Percentiles rank a stretch among this genome's conserved stretches.
Evolutionary conservation across 2,797 vertebrate genomes (phyloP).

Genomic region (Pseudotriccus pelzelni): DNA sequence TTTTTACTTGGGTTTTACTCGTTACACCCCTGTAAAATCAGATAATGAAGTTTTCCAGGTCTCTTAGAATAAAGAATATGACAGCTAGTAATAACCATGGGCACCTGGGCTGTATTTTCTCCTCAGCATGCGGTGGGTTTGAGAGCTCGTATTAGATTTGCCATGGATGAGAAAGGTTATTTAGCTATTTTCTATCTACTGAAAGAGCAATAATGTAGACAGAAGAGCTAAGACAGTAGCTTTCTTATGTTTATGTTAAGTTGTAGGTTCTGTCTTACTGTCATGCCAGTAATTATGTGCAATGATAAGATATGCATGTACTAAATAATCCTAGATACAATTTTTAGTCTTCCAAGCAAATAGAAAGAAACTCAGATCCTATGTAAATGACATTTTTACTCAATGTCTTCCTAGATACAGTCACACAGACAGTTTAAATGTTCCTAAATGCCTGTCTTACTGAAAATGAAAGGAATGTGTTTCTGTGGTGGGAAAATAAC

Average conservation of each 20-base stretch:
- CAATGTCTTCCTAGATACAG: neutral
- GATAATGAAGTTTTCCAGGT: conserved; percentile 49
- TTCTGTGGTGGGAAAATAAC: neutral
- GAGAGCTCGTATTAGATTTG: neutral
- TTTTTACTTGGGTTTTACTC: neutral
- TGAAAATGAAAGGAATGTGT: neutral
- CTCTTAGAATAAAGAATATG: conserved; percentile 23
- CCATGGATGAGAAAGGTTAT: neutral
- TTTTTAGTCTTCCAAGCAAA: neutral
- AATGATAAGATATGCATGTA: neutral
- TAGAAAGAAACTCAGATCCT: neutral
- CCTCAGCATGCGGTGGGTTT: conserved; percentile 41
- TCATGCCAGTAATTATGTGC: neutral
- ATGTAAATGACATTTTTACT: neutral
- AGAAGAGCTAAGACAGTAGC: neutral
- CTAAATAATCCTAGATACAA: neutral
- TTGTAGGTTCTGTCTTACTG: neutral
- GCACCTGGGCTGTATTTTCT: conserved; percentile 49
- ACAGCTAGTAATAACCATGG: conserved; percentile 39
- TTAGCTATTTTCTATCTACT: conserved; percentile 1
- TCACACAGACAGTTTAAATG: neutral
- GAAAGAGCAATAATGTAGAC: neutral
- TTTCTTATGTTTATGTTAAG: conserved; percentile 8
- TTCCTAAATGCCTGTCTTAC: neutral
- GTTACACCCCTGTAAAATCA: conserved; percentile 25